Conservation (phyloP, 2,113 vertebrate species). For the Rhinoderma darwinii region DNA sequence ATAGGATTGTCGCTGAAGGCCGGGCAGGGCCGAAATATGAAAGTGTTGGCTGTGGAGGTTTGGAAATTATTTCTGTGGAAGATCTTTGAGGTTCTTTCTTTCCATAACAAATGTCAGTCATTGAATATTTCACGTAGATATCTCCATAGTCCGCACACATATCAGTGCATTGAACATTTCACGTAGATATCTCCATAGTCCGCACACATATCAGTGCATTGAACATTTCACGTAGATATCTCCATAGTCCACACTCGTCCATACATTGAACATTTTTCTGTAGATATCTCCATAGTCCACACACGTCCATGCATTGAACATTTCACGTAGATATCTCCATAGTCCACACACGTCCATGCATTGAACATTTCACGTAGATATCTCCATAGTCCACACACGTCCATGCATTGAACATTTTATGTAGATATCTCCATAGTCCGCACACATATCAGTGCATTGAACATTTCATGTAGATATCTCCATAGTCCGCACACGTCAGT, state of each 20-base stretch:
- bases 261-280: not conserved
- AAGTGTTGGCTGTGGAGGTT: not conserved
- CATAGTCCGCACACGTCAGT: not conserved
- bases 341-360: not conserved
- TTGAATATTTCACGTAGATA: not conserved
- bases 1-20: constrained; percentile 10
- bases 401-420: not conserved
- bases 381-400: not conserved
- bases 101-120: not conserved
- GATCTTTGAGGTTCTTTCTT: not conserved
- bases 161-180: not conserved
- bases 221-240: not conserved
- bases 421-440: not conserved
- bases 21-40: not conserved
- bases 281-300: not conserved
- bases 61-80: not conserved
- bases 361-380: not conserved
- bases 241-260: not conserved
- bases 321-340: not conserved
- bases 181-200: not conserved
- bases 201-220: not conserved
- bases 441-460: not conserved
- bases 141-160: not conserved
- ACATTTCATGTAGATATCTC: not conserved
- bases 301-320: not conserved